Evolutionary conservation across 23 tunicate genomes (phyloP), one percentile per base, ranked within the genome.

Genomic region (Styela clava): DNA sequence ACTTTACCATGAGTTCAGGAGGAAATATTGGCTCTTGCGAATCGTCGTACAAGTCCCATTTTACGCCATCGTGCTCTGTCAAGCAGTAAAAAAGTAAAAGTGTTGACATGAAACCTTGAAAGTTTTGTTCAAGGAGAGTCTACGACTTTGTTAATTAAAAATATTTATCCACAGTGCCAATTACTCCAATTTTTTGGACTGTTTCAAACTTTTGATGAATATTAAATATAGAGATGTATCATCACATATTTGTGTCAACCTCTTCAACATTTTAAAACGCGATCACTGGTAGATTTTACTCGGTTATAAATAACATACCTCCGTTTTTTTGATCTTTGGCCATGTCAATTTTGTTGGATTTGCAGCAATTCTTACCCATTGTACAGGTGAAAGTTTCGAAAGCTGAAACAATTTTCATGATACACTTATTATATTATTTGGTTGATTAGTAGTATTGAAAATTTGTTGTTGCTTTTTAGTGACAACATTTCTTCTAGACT

Each of bases 21-120:
- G 98, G 98, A 83, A 94, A 94, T 9, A 94, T 84, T 3, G 85
- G 87, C 63, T 94, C 98, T 73, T 94, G 98, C 5, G 95, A 72
- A 5, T 82, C 63, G 71, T 94, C 91, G 79, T 94, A 90, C 34
- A 78, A 73, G 7, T 44, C 52, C 77, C 35, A 71, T 30, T 33
- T 71, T 5, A 16, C 35, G 9, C 5, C 7, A 28, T 28, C 7
- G 16, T 65, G 7, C 16, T 28, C 71, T 65, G 71, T 28, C 16
- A 65, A 65, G 9, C 7, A 28, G 7, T 26, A 65, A 25, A 7
- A 26, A 3, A 65, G 9, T 65, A 65, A 65, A 28, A 28, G 5
- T 7, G 9, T 65, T 26, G 30, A 5, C 5, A 16, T 25, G 56
- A 44, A 44, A 44, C 56, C 9, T 7, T 44, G 56, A 44, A 44